Evolutionary conservation across 2,797 vertebrate genomes (phyloP), one percentile per base, ranked within the genome.

Genomic region (Glyptemys insculpta): DNA sequence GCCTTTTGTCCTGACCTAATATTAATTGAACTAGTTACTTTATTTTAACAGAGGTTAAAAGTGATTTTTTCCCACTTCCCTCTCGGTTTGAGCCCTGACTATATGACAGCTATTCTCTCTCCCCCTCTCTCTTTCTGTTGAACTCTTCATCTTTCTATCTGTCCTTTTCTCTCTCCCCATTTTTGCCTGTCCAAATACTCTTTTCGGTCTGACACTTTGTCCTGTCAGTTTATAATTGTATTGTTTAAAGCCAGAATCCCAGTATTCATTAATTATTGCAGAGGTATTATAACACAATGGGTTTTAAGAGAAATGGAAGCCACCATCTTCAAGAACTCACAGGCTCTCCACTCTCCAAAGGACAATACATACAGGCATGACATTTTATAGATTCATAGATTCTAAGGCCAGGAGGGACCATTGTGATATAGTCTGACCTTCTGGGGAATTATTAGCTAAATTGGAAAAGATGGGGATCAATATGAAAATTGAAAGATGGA

Each of bases 1-100:
- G 94, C 96, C 90, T 97, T 97, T 94, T 97, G 94, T 96, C 90
- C 96, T 96, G 89, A 91, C 74, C 94, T 84, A 82, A 62, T 95
- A 90, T 81, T 89, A 79, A 81, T 84, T 87, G 76, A 81, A 80
- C 76, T 52, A 54, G 86, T 96, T 85, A 85, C 78, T 96, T 90
- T 95, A 86, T 96, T 96, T 96, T 91, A 95, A 93, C 31, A 95
- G 23, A 90, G 80, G 91, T 56, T 27, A 97, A 94, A 92, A 96
- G 82, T 91, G 91, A 92, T 82, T 96, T 97, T 97, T 95, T 90
- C 91, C 86, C 94, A 94, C 88, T 97, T 96, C 87, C 85, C 49
- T 91, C 94, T 93, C 80, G 52, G 78, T 95, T 88, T 76, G 83
- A 91, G 59, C 23, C 72, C 84, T 91, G 34, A 19, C 68, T 56